Base-by-base conservation (phyloP, 2,797 vertebrate genomes). In the Cuculus canorus region DNA sequence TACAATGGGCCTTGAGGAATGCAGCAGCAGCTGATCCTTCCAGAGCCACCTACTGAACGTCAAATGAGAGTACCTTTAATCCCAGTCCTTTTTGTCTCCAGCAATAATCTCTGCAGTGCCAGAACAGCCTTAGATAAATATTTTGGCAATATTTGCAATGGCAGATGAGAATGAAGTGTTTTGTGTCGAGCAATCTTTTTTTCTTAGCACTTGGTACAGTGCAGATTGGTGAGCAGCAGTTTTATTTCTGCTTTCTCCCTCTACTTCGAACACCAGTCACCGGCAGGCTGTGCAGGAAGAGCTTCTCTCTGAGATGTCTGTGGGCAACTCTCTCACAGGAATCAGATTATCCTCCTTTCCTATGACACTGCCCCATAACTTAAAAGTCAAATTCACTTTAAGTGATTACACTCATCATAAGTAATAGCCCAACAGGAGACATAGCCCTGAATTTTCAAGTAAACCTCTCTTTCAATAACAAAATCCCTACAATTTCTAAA, bases 161-260 rank as follows among this genome's bases (percentile, higher is more conserved):
- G 22, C 17, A 88, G 37, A 70, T 37, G 18, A 88, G 19, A 39
- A 16, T 33, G 19, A 69, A 11, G n/a, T 64, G 17, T 19, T 91
- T 50, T 35, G 53, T 8, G 37, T 17, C 54, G 22, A 88, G 16
- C 7, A 81, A 53, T 13, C 23, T 35, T 75, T 85, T 72, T 78
- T 37, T 43, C 73, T 80, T 68, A 53, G 25, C 28, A 32, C 19
- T 69, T 76, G 9, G 8, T 48, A 24, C 57, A 39, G 41, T 35
- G 52, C 32, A 71, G 41, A 9, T 73, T 30, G 17, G 64, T 33
- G 27, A 82, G 27, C 30, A 73, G 10, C 5, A 47, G 57, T 91
- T 95, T 94, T 30, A 1, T 63, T 97, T 94, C 89, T 95, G 53
- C 76, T 87, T 94, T 82, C 65, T 87, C n/a, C 22, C 41, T 71